A percentile compares a stretch with the other conserved stretches of the same genome.
phyloP scores from a whole-genome alignment of 2,797 vertebrate genomes.

The Carcharodon carcharias region DNA sequence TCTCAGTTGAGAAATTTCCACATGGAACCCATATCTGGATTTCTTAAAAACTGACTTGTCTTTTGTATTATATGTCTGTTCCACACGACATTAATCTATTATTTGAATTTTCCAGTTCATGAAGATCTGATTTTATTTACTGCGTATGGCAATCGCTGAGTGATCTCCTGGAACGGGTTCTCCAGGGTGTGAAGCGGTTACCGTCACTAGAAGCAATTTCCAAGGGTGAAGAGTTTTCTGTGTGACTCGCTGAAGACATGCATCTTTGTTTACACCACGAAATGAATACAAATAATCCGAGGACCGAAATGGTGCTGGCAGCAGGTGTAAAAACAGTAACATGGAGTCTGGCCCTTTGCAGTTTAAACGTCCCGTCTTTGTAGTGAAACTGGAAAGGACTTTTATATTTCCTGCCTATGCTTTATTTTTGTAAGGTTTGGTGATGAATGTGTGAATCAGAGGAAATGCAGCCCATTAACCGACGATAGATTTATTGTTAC shows the following conservation, averaged over 20 bases:
- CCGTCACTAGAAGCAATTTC: neutral
- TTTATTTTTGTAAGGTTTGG: conserved; percentile 60
- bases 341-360: neutral
- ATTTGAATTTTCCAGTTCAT: neutral
- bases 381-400: conserved; percentile 62
- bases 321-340: conserved; percentile 34
- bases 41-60: neutral
- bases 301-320: neutral
- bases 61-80: neutral
- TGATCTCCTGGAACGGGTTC: neutral
- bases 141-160: neutral
- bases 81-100: neutral
- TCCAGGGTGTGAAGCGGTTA: neutral
- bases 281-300: conserved; percentile 15
- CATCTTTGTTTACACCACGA: conserved; percentile 25
- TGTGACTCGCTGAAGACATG: neutral
- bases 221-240: neutral
- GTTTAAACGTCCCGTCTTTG: conserved; percentile 52
- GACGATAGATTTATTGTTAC: conserved; percentile 74
- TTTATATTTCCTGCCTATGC: conserved; percentile 62
- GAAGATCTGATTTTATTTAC: neutral
- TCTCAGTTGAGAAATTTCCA: neutral
- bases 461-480: conserved; percentile 67
- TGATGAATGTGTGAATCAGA: conserved; percentile 70
- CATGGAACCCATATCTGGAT: neutral